Percentiles rank a stretch among this genome's conserved stretches.
Conservation (phyloP, 2,113 vertebrate species). For the Xyliphius kryptos region DNA sequence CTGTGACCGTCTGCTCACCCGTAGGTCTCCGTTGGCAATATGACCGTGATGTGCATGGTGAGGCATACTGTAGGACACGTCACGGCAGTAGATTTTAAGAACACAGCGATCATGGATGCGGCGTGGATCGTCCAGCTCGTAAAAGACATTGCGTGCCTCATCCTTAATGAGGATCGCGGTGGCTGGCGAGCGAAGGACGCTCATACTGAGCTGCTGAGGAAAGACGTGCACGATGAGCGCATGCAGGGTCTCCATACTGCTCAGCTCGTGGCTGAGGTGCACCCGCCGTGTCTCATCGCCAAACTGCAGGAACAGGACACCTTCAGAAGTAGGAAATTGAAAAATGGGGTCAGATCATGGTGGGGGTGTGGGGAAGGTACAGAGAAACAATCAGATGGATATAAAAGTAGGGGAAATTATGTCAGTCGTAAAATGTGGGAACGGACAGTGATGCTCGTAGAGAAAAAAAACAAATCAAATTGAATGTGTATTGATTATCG, state of each 20-base stretch:
- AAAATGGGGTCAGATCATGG: too few relatives aligned
- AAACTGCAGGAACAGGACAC: conserved; percentile 92
- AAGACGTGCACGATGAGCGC: conserved; percentile 98
- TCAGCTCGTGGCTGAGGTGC: conserved; percentile 96
- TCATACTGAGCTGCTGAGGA: conserved; percentile 97
- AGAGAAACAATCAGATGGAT: too few relatives aligned
- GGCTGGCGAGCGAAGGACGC: conserved; percentile 89
- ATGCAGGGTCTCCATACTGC: conserved; percentile 93
- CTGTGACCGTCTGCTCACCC: conserved; percentile 64
- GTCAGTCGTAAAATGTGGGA: too few relatives aligned
- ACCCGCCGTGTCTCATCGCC: conserved; percentile 90
- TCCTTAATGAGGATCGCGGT: conserved; percentile 97
- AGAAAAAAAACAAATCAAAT: too few relatives aligned
- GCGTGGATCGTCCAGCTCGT: conserved; percentile 91
- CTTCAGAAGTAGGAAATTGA: conserved; percentile 49
- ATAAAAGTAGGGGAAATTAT: too few relatives aligned
- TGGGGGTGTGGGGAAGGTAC: too few relatives aligned
- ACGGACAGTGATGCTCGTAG: too few relatives aligned
- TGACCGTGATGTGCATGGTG: conserved; percentile 76
- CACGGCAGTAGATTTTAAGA: conserved; percentile 95
- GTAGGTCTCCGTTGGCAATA: conserved; percentile 87
- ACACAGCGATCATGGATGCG: conserved; percentile 95
- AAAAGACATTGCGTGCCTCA: conserved; percentile 92
- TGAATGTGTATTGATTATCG: too few relatives aligned
- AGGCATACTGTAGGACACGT: conserved; percentile 79